These are phyloP conservation scores for Cordilura impudica DNA, from an alignment of 2,888 invertebrate genomes.

Conservation along the genomic window DNA sequence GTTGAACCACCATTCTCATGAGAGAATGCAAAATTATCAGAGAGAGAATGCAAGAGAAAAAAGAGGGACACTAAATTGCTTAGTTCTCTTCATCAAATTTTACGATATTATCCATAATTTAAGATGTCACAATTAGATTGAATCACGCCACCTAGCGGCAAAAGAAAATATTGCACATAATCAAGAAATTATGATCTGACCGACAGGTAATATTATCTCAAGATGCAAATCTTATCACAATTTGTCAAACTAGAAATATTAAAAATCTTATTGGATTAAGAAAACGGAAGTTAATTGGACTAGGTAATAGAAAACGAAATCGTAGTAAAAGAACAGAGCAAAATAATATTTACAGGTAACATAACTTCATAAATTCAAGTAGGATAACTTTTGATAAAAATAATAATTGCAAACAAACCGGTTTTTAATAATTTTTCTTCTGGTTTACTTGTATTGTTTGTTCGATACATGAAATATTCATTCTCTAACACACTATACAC, in stretches of 20 bases:
- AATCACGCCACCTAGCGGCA: constrained; percentile 24
- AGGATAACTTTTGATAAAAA: too few species aligned
- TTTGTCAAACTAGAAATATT: constrained; percentile 23
- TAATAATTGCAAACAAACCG: not conserved
- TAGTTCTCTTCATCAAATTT: not conserved
- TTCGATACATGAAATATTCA: not conserved
- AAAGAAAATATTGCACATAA: not conserved
- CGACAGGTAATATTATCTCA: constrained; percentile 33
- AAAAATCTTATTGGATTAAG: constrained; percentile 29
- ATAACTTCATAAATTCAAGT: too few species aligned
- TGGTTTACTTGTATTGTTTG: not conserved
- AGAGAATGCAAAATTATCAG: not conserved
- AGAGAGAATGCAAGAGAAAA: not conserved
- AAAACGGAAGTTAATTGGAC: not conserved
- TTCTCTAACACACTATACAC: not conserved
- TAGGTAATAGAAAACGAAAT: not conserved
- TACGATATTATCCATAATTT: constrained; percentile 15
- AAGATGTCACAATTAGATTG: constrained; percentile 34
- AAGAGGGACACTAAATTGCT: not conserved
- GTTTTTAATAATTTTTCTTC: not conserved
- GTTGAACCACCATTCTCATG: not conserved
- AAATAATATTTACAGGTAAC: not conserved
- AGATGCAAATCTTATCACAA: constrained; percentile 2
- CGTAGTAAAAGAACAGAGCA: not conserved
- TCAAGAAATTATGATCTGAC: constrained; percentile 6